phyloP scores from a whole-genome alignment of 2,113 vertebrate genomes.

The Acrocephalus arundinaceus region DNA sequence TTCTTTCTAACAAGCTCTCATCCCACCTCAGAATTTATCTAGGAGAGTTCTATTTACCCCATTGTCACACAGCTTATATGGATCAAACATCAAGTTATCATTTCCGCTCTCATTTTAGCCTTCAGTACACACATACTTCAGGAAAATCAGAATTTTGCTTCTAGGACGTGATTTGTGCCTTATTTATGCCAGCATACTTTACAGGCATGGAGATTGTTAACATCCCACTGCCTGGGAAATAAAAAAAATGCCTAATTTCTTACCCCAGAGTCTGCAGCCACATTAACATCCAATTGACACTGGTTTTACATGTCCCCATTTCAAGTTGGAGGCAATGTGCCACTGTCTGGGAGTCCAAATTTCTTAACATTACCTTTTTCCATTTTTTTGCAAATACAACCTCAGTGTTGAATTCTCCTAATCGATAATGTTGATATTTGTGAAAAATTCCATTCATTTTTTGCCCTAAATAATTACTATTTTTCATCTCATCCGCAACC shows the following conservation, averaged over 20 bases:
- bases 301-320: not conserved
- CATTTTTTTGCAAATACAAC: not conserved
- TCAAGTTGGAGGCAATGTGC: not conserved
- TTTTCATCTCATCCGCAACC: not conserved
- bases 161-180: not conserved
- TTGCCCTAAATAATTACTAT: not conserved
- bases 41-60: not conserved
- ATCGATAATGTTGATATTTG: not conserved
- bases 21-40: not conserved
- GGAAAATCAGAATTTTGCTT: not conserved
- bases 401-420: not conserved
- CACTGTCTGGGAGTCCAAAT: not conserved
- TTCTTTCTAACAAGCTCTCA: not conserved
- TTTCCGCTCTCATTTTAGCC: not conserved
- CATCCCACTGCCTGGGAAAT: not conserved
- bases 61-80: not conserved
- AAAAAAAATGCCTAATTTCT: not conserved
- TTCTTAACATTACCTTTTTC: not conserved
- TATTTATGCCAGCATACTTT: not conserved
- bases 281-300: not conserved
- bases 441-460: not conserved
- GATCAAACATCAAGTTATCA: not conserved
- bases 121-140: not conserved
- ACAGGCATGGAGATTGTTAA: not conserved
- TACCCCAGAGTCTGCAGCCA: not conserved